phyloP scores from a whole-genome alignment of 2,797 vertebrate species.

The Bucorvus abyssinicus region DNA sequence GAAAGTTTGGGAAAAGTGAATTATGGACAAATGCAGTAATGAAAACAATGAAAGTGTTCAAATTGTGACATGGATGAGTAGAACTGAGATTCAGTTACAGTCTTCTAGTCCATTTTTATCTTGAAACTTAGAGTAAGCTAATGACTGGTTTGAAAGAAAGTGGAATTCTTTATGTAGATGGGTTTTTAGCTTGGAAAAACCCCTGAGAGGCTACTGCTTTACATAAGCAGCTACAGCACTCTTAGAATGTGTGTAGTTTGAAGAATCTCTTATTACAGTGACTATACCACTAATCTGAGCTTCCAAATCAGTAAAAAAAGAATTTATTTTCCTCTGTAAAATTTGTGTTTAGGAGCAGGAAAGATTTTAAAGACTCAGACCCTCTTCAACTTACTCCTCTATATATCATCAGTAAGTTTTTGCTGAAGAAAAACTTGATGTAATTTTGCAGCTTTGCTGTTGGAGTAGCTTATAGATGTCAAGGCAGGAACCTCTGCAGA shows the following conservation, averaged over 20 bases:
- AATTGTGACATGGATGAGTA: not conserved
- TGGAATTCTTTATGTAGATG: not conserved
- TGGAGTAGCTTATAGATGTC: not conserved
- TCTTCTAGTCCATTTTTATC: not conserved
- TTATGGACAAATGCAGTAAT: not conserved
- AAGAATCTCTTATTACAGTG: not conserved
- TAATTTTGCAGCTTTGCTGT: not conserved
- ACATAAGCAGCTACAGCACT: not conserved
- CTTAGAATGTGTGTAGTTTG: not conserved
- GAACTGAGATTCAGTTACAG: not conserved
- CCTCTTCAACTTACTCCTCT: not conserved
- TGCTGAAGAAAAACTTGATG: slow-evolving; percentile 2
- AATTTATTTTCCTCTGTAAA: accelerated
- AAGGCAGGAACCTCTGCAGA: not conserved
- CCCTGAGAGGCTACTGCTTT: not conserved
- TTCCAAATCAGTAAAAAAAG: not conserved
- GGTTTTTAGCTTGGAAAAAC: not conserved
- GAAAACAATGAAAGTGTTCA: not conserved
- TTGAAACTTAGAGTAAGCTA: not conserved
- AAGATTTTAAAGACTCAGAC: not conserved
- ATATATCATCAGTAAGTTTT: not conserved
- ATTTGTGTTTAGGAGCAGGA: not conserved
- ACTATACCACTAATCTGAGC: not conserved
- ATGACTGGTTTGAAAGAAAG: not conserved
- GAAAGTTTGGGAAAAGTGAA: not conserved